Percentiles rank a stretch among this genome's conserved stretches.
Conservation (phyloP, 2,797 vertebrate species). For the Acrossocheilus fasciatus region DNA sequence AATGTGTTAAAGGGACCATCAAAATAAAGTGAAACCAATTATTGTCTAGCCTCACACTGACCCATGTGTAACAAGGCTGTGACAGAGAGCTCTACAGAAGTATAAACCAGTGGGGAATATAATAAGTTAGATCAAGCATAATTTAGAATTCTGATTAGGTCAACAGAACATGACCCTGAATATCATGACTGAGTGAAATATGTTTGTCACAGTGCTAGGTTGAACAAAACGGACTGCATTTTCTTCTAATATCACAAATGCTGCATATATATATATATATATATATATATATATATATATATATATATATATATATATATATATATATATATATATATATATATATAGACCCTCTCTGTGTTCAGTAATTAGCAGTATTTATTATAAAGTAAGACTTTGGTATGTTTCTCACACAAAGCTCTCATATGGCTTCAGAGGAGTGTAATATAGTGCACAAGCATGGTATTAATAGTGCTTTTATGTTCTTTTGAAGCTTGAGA, state of each 20-base stretch:
- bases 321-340: too few species aligned
- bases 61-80: constrained; percentile 4
- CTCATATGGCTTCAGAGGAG: neutral
- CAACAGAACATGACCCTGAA: constrained; percentile 66
- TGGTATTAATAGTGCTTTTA: neutral
- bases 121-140: constrained; percentile 26
- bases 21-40: neutral
- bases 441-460: neutral
- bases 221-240: neutral
- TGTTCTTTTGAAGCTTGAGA: neutral
- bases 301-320: too few species aligned
- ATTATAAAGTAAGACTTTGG: constrained; percentile 1
- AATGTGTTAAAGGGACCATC: too few species aligned
- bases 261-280: neutral
- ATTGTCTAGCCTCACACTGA: neutral
- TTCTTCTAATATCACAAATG: neutral
- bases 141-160: constrained; percentile 71
- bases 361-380: neutral
- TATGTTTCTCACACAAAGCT: neutral
- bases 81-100: neutral
- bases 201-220: neutral
- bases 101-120: constrained; percentile 2
- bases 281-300: too few species aligned
- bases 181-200: neutral
- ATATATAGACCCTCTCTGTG: neutral